These are phyloP conservation scores for Neodiprion lecontei DNA, from an alignment of 1,140 invertebrate genomes.

Conservation along the genomic window DNA sequence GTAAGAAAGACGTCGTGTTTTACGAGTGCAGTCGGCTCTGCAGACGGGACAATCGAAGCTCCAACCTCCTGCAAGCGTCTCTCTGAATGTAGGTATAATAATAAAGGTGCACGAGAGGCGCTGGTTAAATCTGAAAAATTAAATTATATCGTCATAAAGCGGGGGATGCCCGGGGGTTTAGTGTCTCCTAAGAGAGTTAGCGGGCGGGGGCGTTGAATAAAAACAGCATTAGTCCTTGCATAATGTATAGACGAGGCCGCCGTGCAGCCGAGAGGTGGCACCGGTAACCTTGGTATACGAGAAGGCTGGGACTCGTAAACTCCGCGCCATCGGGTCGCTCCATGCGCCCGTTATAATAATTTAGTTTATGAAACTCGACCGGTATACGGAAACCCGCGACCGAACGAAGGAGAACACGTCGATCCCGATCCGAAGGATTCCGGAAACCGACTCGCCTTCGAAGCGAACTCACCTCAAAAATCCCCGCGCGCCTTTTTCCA, in stretches of 20 bases:
- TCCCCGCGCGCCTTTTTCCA: no score
- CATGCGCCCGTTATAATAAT: constrained; percentile 46
- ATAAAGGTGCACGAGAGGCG: constrained; percentile 9
- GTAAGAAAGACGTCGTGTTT: neutral
- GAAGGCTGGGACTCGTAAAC: constrained; percentile 49
- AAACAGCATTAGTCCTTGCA: constrained; percentile 59
- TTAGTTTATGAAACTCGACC: constrained; percentile 48
- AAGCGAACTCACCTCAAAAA: no score
- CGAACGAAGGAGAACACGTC: no score
- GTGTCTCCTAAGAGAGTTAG: constrained; percentile 41
- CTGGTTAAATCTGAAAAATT: constrained; percentile 61
- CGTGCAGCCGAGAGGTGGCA: constrained; percentile 5
- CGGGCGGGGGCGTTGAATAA: constrained; percentile 49
- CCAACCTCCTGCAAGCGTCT: neutral
- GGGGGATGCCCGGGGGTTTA: constrained; percentile 44
- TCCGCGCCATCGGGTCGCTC: constrained; percentile 7
- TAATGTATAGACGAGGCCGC: constrained; percentile 47
- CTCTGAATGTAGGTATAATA: constrained; percentile 35
- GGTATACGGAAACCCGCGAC: neutral
- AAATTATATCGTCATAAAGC: constrained; percentile 60
- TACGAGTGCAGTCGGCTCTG: neutral
- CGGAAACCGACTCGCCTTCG: neutral
- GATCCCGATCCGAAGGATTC: no score
- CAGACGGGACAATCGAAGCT: neutral
- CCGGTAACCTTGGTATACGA: constrained; percentile 42